phyloP scores from a whole-genome alignment of 1,140 invertebrate species.

The Achatina immaculata region DNA sequence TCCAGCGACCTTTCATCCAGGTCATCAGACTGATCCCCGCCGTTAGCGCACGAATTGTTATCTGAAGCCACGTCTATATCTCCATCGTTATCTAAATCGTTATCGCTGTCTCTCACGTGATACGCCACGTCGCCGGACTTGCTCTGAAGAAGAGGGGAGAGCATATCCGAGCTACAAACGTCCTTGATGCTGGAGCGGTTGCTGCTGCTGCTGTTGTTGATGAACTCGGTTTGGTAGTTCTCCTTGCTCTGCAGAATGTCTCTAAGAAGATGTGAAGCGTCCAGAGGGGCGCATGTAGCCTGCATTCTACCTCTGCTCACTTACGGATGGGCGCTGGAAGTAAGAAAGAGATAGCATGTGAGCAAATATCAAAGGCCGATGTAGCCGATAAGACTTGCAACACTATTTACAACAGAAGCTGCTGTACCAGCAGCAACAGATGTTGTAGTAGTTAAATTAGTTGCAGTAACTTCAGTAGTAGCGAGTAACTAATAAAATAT shows the following conservation, averaged over 20 bases:
- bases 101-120: slow-evolving; percentile 41
- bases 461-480: too few species aligned
- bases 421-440: too few species aligned
- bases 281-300: slow-evolving; percentile 44
- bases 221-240: slow-evolving; percentile 46
- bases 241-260: slow-evolving; percentile 72
- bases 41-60: slow-evolving; percentile 19
- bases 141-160: slow-evolving; percentile 37
- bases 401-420: too few species aligned
- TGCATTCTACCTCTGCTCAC: slow-evolving; percentile 24
- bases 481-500: too few species aligned
- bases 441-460: too few species aligned
- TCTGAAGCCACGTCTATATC: slow-evolving; percentile 41
- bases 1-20: slow-evolving; percentile 23
- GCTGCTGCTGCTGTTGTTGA: slow-evolving; percentile 56
- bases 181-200: slow-evolving; percentile 68
- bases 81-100: slow-evolving; percentile 54
- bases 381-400: too few species aligned
- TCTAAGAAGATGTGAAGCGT: slow-evolving; percentile 70
- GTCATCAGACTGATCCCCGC: slow-evolving; percentile 26
- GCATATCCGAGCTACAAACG: slow-evolving; percentile 61
- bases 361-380: too few species aligned
- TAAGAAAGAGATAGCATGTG: too few species aligned
- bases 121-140: slow-evolving; percentile 46
- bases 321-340: neutral